Conservation (phyloP, 2,113 vertebrate species). For the Corvus cornix region DNA sequence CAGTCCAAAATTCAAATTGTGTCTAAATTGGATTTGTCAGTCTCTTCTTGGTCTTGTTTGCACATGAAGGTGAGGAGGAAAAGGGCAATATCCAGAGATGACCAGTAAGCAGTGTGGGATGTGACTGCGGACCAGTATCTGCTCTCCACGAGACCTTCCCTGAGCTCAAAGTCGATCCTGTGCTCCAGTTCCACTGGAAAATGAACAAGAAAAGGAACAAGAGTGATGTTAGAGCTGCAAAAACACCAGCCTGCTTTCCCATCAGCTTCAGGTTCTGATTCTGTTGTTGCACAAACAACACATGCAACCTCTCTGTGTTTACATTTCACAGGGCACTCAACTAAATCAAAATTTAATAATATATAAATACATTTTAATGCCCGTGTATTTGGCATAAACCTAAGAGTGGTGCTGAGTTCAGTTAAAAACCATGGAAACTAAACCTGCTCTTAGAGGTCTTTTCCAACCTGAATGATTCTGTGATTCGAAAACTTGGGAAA, state of each 20-base stretch:
- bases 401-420: not conserved
- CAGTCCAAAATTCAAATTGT: constrained; percentile 47
- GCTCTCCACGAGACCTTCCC: constrained; percentile 96
- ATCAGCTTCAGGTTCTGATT: not conserved
- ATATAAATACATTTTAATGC: not conserved
- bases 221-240: not conserved
- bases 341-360: not conserved
- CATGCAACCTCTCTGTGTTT: fast-evolving
- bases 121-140: constrained; percentile 98
- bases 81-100: constrained; percentile 92
- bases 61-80: constrained; percentile 97
- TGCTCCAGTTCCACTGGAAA: constrained; percentile 91
- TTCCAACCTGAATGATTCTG: not conserved
- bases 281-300: not conserved
- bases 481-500: not conserved
- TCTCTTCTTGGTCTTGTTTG: constrained; percentile 75
- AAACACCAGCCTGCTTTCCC: fast-evolving
- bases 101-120: constrained; percentile 97
- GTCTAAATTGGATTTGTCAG: constrained; percentile 68
- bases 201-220: not conserved
- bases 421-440: not conserved
- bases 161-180: constrained; percentile 94
- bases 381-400: not conserved
- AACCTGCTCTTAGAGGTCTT: not conserved
- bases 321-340: not conserved